Base-by-base conservation (phyloP, 2,797 vertebrate species). In the Alosa sapidissima region DNA sequence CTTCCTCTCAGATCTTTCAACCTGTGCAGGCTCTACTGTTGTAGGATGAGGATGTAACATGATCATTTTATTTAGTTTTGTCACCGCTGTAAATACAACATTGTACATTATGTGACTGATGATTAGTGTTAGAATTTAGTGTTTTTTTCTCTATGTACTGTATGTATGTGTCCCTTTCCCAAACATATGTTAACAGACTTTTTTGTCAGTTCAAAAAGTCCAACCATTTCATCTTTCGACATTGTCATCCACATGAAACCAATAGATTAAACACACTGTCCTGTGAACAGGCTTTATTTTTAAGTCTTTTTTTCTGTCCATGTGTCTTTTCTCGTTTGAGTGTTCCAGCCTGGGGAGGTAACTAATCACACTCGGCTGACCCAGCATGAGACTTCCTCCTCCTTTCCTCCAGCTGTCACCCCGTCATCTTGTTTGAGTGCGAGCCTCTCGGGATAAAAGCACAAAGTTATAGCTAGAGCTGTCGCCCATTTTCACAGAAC, bases 21-120 rank as follows among this genome's bases (percentile, higher is more conserved):
- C 72, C 72, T 78, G 72, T 78, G 72, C 72, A 78, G 72, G 72
- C 72, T 19, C 72, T 78, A 78, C 72, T 78, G 72, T 78, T 47
- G 72, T 78, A 47, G 72, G 41, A 78, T 45, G 36, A 78, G 41
- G 72, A 78, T 78, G 36, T 62, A 62, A 62, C 1, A 62, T 62
- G 58, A 62, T 62, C n/a, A 62, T 62, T 62, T 0, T 24, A 24
- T 24, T 62, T 21, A 13, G 2, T 68, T 72, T 72, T 78, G 41
- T 45, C 41, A 9, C 19, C 72, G 7, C 72, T 78, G 72, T 45
- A 78, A 78, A 78, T 78, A 78, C 41, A 78, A 78, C 41, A 47
- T 45, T 78, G 72, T 45, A 78, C 36, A 78, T 33, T 36, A 36
- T 36, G 28, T 36, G 65, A 41, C 14, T 13, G 65, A 68, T 68